Base-by-base conservation (phyloP, 2,888 invertebrate genomes). In the Tenodera sinensis region DNA sequence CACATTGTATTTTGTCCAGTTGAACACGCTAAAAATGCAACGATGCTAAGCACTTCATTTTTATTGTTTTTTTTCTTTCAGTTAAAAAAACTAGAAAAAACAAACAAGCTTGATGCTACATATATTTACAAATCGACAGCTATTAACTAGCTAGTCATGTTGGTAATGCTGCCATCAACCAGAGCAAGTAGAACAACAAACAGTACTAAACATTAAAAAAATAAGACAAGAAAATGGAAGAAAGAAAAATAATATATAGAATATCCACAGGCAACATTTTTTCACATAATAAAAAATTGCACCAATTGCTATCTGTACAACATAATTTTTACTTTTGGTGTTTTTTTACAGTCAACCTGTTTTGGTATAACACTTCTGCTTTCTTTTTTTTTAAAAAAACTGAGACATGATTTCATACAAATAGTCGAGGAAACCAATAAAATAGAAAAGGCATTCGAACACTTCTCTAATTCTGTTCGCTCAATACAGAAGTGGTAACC, bases 21-120 rank as follows among this genome's bases (percentile, higher is more conserved):
- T 34, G 88, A 85, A 88, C 88, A 88, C 81, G 83, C 84, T 88
- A 88, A 88, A 84, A 88, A 84, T 88, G 81, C 85, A 83, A 84
- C 34, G 82, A 88, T 82, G 88, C 88, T 88, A 88, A 88, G 85
- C 88, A 85, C 84, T 88, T 71, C 54, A 15, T 71, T 71, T 71
- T 88, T 88, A 84, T 88, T 71, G 47, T 83, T 88, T 88, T 85
- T 47, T 34, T 47, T 42, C n/a, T 85, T 82, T 83, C 82, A 83
- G 82, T 88, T 85, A n/a, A 88, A 88, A 88, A 88, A 88, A 34
- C 47, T 54, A 54, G 47, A 84, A 88, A 83, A 28, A 84, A 84
- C 88, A 88, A 88, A 85, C 84, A 71, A 88, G 84, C 82, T 30
- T 71, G 71, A 88, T 27, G 54, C 83, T 83, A 88, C 81, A 88